These are phyloP conservation scores for Pangasius djambal DNA, from an alignment of 2,797 vertebrate genomes.

Conservation along the genomic window DNA sequence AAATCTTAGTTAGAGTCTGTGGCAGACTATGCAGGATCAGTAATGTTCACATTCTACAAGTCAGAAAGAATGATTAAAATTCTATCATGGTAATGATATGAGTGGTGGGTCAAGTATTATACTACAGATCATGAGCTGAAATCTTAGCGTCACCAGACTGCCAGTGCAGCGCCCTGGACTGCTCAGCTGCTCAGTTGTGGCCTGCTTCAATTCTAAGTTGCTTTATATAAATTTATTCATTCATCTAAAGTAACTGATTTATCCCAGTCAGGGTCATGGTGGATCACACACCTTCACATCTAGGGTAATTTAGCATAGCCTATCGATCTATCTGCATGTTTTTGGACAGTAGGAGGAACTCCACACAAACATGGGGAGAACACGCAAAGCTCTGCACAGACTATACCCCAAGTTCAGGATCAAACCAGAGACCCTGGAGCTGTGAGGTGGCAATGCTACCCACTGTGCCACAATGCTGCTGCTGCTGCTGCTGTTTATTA, in stretches of 20 bases:
- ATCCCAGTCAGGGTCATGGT: background rate
- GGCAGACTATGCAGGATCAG: background rate
- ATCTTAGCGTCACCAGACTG: background rate
- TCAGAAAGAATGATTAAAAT: background rate
- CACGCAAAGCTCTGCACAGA: background rate
- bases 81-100: background rate
- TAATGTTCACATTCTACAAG: background rate
- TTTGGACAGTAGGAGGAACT: background rate
- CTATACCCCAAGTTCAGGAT: background rate
- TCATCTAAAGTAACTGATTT: background rate
- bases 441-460: background rate
- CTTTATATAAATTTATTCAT: background rate
- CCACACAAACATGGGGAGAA: background rate
- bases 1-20: background rate
- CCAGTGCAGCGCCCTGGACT: background rate
- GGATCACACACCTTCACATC: background rate
- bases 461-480: background rate
- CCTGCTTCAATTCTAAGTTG: background rate
- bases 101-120: background rate
- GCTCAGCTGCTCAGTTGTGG: background rate
- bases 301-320: background rate
- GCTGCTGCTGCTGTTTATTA: background rate
- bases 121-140: background rate
- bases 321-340: background rate
- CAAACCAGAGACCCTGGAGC: background rate